A percentile compares a stretch with the other conserved stretches of the same genome.
Conservation (phyloP, 2,888 invertebrate genomes). For the Trichopria drosophilae region DNA sequence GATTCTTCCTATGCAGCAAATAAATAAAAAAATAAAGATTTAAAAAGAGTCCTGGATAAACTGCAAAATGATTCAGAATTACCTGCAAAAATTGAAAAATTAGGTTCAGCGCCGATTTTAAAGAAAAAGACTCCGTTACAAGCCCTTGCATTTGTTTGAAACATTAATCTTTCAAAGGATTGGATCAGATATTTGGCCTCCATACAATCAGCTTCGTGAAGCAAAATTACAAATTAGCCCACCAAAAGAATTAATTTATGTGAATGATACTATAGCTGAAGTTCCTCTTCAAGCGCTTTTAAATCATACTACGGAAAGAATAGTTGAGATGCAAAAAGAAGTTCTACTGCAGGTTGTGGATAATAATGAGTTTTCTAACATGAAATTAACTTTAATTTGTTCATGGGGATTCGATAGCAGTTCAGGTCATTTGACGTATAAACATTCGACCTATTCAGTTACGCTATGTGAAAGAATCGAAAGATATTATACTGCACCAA, state of each 20-base stretch:
- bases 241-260: slow-evolving; percentile 11
- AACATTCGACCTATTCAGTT: slow-evolving; percentile 9
- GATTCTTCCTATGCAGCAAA: too few relatives aligned
- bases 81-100: background rate
- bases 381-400: slow-evolving; percentile 11
- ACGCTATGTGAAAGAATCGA: slow-evolving; percentile 9
- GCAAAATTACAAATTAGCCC: slow-evolving; percentile 13
- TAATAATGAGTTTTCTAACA: slow-evolving; percentile 1
- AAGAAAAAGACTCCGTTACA: background rate
- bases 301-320: slow-evolving; percentile 20
- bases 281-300: too few relatives aligned
- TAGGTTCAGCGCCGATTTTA: too few relatives aligned
- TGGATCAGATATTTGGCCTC: background rate
- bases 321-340: slow-evolving; percentile 18
- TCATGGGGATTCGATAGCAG: slow-evolving; percentile 13
- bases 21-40: background rate
- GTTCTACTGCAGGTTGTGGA: slow-evolving; percentile 9
- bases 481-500: slow-evolving; percentile 7
- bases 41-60: background rate
- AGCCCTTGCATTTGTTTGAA: background rate
- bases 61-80: background rate
- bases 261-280: slow-evolving; percentile 10
- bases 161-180: too few relatives aligned
- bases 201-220: slow-evolving; percentile 6
- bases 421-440: slow-evolving; percentile 7